Percentiles rank a stretch among this genome's conserved stretches.
Conservation (phyloP, 2,797 vertebrate genomes). For the Phyllotis vaccarum region DNA sequence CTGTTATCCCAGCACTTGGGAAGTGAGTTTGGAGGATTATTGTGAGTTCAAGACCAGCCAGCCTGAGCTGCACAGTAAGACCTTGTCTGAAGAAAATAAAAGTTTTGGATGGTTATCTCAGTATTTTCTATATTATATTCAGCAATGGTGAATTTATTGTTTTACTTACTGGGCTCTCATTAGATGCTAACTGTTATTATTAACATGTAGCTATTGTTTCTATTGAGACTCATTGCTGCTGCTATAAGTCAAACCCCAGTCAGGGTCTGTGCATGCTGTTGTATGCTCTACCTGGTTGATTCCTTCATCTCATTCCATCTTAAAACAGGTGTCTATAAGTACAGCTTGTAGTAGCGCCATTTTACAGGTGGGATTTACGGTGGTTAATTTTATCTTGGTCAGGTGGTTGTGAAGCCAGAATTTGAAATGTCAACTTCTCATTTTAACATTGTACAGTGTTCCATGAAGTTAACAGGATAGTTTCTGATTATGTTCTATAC, state of each 20-base stretch:
- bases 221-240: neutral
- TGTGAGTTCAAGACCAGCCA: neutral
- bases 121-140: neutral
- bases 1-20: neutral
- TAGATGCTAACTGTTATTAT: neutral
- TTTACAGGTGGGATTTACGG: constrained; percentile 43
- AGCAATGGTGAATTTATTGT: neutral
- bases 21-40: neutral
- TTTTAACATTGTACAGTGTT: neutral
- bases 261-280: neutral
- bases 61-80: neutral
- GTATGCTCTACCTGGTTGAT: neutral
- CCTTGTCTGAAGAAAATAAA: neutral
- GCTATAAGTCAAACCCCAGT: neutral
- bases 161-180: neutral
- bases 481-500: neutral
- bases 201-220: neutral
- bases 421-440: constrained; percentile 1
- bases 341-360: neutral
- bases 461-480: neutral
- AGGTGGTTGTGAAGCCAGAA: constrained; percentile 3
- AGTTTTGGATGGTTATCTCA: neutral
- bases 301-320: neutral
- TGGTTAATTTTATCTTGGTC: constrained; percentile 18
- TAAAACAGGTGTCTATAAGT: neutral